Conservation (phyloP, 2,113 vertebrate genomes). For the Talpa occidentalis region DNA sequence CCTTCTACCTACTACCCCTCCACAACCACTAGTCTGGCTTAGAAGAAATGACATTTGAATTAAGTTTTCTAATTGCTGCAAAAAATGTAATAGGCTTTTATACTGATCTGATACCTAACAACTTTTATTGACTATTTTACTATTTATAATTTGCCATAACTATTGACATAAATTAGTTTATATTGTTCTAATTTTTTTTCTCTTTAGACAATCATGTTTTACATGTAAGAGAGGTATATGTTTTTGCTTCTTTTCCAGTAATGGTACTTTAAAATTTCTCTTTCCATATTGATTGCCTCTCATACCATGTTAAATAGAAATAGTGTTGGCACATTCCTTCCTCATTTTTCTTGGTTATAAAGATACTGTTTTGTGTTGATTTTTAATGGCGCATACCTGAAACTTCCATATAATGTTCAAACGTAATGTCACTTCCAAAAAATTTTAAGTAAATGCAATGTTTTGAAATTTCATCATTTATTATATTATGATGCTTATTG, state of each 20-base stretch:
- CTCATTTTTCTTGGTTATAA: neutral
- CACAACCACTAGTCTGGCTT: neutral
- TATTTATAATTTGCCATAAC: neutral
- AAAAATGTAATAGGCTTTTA: neutral
- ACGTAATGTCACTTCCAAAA: no score
- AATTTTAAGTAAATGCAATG: neutral
- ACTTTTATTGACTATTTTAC: neutral
- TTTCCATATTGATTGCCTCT: neutral
- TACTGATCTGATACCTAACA: neutral
- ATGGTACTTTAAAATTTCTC: neutral
- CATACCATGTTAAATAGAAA: neutral
- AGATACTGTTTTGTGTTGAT: no score
- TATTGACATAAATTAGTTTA: neutral
- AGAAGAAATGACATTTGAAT: neutral
- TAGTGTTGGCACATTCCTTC: neutral
- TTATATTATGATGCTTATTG: neutral
- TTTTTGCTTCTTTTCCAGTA: neutral
- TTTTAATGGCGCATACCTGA: no score
- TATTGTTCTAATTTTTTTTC: neutral
- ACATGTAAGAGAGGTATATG: neutral
- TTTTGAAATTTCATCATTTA: slow-evolving; percentile 42
- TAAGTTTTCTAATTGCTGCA: neutral
- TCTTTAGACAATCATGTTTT: neutral
- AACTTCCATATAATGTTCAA: no score
- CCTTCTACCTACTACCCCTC: no score